Evolutionary conservation across 92 coral and sea anemone genomes (phyloP).

Genomic region (Actinostola sp.): DNA sequence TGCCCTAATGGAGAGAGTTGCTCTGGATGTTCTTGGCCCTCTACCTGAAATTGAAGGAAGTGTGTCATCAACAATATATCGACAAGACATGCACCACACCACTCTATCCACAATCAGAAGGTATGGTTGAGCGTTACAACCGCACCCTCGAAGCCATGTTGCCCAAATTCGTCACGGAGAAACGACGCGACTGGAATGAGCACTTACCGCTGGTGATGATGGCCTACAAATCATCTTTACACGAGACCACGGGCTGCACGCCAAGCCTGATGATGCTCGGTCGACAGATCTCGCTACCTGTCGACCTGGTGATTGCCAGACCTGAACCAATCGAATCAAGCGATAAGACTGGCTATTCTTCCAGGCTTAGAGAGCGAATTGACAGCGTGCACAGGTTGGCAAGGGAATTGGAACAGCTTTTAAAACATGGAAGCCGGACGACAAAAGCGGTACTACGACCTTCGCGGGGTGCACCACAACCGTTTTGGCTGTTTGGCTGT

Average conservation of each 20-base stretch:
- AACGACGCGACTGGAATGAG: conserved; percentile 34
- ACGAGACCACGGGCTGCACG: conserved; percentile 26
- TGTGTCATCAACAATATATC: too few relatives aligned
- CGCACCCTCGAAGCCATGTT: conserved; percentile 20
- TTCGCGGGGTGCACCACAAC: not conserved
- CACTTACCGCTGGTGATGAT: conserved; percentile 24
- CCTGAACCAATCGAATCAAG: conserved; percentile 8
- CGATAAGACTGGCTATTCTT: conserved; percentile 12
- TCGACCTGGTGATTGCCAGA: conserved; percentile 12
- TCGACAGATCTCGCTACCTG: not conserved
- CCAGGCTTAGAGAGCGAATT: conserved; percentile 1
- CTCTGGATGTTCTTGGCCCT: conserved; percentile 39
- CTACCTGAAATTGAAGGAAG: conserved; percentile 21
- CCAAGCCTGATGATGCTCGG: conserved; percentile 30
- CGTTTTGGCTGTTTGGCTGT: conserved; percentile 22
- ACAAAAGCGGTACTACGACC: conserved; percentile 7
- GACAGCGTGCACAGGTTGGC: conserved; percentile 22
- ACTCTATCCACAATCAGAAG: too few relatives aligned
- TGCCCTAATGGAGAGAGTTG: conserved; percentile 33
- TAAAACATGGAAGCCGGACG: not conserved
- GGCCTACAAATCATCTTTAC: conserved; percentile 35
- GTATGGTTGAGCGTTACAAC: too few relatives aligned
- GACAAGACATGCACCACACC: too few relatives aligned
- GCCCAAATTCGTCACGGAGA: conserved; percentile 17
- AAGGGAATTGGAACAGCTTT: conserved; percentile 5